Evolutionary conservation across 2,797 vertebrate species (phyloP).

Genomic region (Steatocranus sp.): DNA sequence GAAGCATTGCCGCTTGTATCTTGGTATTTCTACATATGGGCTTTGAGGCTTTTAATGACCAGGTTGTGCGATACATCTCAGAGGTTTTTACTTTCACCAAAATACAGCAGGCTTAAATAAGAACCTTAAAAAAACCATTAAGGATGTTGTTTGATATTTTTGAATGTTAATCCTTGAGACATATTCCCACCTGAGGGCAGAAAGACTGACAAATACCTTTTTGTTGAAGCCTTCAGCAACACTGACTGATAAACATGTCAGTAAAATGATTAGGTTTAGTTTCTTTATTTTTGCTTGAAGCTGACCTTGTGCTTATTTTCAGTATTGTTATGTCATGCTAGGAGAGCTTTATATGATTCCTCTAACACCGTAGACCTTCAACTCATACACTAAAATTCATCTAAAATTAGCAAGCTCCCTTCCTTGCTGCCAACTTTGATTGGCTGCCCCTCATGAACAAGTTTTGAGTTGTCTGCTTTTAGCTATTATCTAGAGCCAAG

Average conservation of each 20-base stretch:
- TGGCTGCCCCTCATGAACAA: not conserved
- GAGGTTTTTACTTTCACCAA: not conserved
- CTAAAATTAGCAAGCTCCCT: not conserved
- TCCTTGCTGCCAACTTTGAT: not conserved
- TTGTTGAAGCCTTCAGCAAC: not conserved
- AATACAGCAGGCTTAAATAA: not conserved
- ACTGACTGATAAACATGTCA: not conserved
- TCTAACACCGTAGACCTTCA: not conserved
- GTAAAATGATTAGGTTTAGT: not conserved
- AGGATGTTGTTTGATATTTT: not conserved
- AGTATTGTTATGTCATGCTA: not conserved
- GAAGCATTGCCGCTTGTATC: not conserved
- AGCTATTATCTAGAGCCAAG: not conserved
- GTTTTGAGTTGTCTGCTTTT: not conserved
- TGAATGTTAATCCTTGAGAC: not conserved
- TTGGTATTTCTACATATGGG: not conserved
- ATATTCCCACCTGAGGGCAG: not conserved
- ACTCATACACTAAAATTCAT: not conserved
- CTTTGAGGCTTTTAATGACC: not conserved
- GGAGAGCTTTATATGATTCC: not conserved
- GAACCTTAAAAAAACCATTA: not conserved
- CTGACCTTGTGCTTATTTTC: not conserved
- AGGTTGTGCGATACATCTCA: not conserved
- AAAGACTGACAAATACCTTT: not conserved
- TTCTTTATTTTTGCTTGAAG: not conserved